A percentile compares a stretch with the other conserved stretches of the same genome.
These are phyloP conservation scores for Darevskia nairensis DNA, from an alignment of 2,797 vertebrate genomes.

Conservation along the genomic window DNA sequence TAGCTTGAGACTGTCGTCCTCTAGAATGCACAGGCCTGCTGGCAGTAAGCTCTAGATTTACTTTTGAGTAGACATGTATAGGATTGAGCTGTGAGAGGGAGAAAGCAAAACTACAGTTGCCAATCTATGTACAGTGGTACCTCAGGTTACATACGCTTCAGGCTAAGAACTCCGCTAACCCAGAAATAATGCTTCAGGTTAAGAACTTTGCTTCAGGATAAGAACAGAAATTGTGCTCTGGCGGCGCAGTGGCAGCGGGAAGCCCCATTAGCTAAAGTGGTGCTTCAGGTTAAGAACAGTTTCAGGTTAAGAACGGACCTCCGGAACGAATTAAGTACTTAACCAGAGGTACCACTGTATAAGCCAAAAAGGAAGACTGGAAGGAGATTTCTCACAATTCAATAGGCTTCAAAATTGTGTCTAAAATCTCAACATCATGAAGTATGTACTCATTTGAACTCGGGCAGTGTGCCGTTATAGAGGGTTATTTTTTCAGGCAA, in stretches of 20 bases:
- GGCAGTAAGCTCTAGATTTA: background rate
- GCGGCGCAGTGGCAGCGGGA: too few species aligned
- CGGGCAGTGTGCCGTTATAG: background rate
- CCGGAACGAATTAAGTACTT: too few species aligned
- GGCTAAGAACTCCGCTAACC: too few species aligned
- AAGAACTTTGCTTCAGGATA: too few species aligned
- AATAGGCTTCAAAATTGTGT: slow-evolving; percentile 12
- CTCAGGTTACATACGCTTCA: too few species aligned
- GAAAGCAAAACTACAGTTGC: background rate
- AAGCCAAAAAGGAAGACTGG: background rate
- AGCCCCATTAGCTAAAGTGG: too few species aligned
- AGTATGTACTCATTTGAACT: slow-evolving; percentile 26
- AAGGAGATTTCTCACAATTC: background rate
- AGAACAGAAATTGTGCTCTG: too few species aligned
- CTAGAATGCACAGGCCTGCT: background rate
- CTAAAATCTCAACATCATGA: background rate
- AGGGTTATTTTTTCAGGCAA: background rate
- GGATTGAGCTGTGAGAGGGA: background rate
- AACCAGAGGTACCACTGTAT: background rate
- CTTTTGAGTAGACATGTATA: background rate
- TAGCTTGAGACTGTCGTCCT: background rate
- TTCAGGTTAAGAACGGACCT: too few species aligned
- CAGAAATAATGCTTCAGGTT: too few species aligned
- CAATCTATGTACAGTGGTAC: too few species aligned
- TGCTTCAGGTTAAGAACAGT: too few species aligned